Percentiles rank a stretch among this genome's conserved stretches.
These are phyloP conservation scores for Myiotriccus ornatus DNA, from an alignment of 2,797 vertebrate species.

Conservation along the genomic window DNA sequence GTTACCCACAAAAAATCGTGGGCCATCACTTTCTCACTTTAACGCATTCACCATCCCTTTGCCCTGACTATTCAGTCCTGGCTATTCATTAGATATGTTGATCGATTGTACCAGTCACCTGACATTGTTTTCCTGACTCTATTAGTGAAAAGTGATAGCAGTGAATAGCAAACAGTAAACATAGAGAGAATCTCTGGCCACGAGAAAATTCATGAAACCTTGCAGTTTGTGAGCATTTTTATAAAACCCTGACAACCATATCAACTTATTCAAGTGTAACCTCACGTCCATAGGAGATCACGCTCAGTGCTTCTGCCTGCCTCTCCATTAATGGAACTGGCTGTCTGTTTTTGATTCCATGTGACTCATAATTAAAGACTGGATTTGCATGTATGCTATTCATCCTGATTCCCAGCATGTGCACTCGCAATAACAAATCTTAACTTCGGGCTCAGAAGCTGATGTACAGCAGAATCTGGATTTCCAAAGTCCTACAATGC, in stretches of 20 bases:
- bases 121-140: slow-evolving; percentile 30
- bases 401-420: background rate
- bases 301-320: background rate
- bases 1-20: background rate
- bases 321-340: background rate
- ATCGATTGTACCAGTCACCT: background rate
- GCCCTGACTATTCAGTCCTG: background rate
- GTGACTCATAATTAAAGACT: background rate
- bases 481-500: background rate
- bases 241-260: background rate
- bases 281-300: background rate
- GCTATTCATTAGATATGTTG: slow-evolving; percentile 19
- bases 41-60: background rate
- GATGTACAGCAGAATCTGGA: background rate
- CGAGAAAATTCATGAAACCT: slow-evolving; percentile 4
- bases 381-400: slow-evolving; percentile 17
- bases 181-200: background rate
- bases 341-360: background rate
- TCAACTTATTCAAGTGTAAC: background rate
- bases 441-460: background rate
- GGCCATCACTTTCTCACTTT: slow-evolving; percentile 6
- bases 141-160: background rate
- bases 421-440: background rate
- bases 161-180: slow-evolving; percentile 33
- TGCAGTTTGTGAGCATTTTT: background rate